phyloP scores from a whole-genome alignment of 2,113 vertebrate genomes.

The Lota lota region DNA sequence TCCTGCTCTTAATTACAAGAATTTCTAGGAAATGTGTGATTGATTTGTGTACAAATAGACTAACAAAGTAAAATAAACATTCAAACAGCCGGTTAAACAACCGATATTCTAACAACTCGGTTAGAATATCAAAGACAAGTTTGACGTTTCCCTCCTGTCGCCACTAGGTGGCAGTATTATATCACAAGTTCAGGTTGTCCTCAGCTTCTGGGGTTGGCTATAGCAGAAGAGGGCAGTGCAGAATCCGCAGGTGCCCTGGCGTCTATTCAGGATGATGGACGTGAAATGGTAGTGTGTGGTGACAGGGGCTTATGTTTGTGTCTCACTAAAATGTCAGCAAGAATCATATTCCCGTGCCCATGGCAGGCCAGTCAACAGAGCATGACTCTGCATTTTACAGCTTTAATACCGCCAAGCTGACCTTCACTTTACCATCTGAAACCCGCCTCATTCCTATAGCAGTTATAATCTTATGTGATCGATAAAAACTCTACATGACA shows the following conservation, averaged over 20 bases:
- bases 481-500: no score
- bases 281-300: slow-evolving; percentile 58
- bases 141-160: no score
- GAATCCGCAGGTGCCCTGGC: slow-evolving; percentile 45
- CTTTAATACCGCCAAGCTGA: slow-evolving; percentile 35
- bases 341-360: slow-evolving; percentile 45
- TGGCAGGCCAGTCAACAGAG: slow-evolving; percentile 34
- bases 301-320: slow-evolving; percentile 66
- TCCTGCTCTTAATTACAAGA: no score
- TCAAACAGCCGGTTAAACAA: no score
- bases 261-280: slow-evolving; percentile 56
- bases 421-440: slow-evolving; percentile 24
- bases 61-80: no score
- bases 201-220: slow-evolving; percentile 9
- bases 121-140: no score
- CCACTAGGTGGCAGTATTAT: slow-evolving; percentile 39
- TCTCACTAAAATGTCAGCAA: slow-evolving; percentile 59
- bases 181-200: slow-evolving; percentile 25
- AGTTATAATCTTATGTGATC: no score
- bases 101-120: no score
- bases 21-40: no score
- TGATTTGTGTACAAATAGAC: no score
- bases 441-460: not conserved
- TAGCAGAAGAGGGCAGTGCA: slow-evolving; percentile 54
- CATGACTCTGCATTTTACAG: slow-evolving; percentile 41